These are phyloP conservation scores for Ophioderma brevispina DNA, from an alignment of 35 echinoderm and acorn worm genomes.

Conservation along the genomic window DNA sequence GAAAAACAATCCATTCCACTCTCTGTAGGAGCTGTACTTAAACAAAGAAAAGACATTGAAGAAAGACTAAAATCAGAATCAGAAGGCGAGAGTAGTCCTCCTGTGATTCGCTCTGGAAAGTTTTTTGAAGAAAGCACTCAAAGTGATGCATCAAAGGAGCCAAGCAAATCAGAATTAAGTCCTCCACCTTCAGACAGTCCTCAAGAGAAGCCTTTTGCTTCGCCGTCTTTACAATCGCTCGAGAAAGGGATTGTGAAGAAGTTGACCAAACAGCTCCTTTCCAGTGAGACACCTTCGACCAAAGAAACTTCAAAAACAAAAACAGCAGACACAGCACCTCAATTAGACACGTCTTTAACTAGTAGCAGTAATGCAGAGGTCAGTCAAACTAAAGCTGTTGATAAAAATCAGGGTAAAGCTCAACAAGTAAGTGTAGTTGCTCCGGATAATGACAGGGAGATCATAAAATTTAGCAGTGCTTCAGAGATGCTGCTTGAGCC, in stretches of 20 bases:
- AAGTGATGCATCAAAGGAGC: not conserved
- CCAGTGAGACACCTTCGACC: not conserved
- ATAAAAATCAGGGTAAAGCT: not conserved
- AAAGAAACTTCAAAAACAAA: not conserved
- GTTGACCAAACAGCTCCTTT: conserved; percentile 37
- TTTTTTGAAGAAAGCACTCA: not conserved
- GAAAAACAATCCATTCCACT: conserved; percentile 37
- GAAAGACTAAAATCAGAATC: conserved; percentile 57
- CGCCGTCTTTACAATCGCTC: conserved; percentile 34
- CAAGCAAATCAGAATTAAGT: not conserved
- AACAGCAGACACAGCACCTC: not conserved
- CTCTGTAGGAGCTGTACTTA: conserved; percentile 65
- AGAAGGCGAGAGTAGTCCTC: conserved; percentile 34
- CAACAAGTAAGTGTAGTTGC: not conserved
- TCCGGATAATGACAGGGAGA: conserved; percentile 21
- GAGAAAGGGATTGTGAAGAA: conserved; percentile 51
- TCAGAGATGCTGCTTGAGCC: not conserved
- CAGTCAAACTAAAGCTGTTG: not conserved
- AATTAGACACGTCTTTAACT: not conserved
- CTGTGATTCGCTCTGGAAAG: conserved; percentile 13
- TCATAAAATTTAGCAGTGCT: not conserved
- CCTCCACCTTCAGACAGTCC: not conserved
- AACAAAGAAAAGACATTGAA: conserved; percentile 76
- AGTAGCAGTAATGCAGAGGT: not conserved
- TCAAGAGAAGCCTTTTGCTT: not conserved